Evolutionary conservation across 2,113 vertebrate genomes (phyloP).

Genomic region (Spea bombifrons): DNA sequence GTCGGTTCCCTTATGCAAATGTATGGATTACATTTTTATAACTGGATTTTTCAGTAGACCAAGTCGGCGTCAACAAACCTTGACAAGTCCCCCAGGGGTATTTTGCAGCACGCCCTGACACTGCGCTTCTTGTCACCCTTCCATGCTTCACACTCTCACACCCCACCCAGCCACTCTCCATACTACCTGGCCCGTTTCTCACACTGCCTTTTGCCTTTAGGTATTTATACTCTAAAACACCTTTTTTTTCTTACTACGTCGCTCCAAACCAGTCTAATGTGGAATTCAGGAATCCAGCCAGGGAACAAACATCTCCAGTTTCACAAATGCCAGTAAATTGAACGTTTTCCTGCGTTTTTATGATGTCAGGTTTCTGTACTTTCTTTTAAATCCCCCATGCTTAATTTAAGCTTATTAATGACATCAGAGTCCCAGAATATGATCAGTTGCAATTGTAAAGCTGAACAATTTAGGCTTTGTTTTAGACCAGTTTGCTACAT

Average conservation of each 20-base stretch:
- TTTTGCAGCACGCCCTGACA: neutral
- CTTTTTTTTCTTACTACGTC: slow-evolving; percentile 1
- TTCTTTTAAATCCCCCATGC: neutral
- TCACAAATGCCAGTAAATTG: slow-evolving; percentile 41
- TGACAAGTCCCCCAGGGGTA: neutral
- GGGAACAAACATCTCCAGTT: slow-evolving; percentile 34
- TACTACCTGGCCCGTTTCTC: slow-evolving; percentile 34
- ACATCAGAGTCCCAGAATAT: neutral
- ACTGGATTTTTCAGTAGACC: too few species aligned
- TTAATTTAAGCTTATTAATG: neutral
- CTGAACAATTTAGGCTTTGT: neutral
- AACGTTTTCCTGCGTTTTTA: slow-evolving; percentile 6
- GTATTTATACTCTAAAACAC: neutral
- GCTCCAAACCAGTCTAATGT: neutral
- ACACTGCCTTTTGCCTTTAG: slow-evolving; percentile 15
- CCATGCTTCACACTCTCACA: neutral
- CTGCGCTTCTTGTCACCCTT: neutral
- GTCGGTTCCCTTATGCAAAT: too few species aligned
- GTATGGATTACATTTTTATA: too few species aligned
- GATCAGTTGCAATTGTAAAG: neutral
- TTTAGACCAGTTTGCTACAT: too few species aligned
- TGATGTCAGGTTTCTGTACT: slow-evolving; percentile 25
- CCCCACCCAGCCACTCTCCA: slow-evolving; percentile 10
- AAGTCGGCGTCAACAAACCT: too few species aligned
- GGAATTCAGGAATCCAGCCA: slow-evolving; percentile 23